A percentile compares a stretch with the other conserved stretches of the same genome.
These are phyloP conservation scores for Bombus terrestris DNA, from an alignment of 1,140 invertebrate species.

Conservation along the genomic window DNA sequence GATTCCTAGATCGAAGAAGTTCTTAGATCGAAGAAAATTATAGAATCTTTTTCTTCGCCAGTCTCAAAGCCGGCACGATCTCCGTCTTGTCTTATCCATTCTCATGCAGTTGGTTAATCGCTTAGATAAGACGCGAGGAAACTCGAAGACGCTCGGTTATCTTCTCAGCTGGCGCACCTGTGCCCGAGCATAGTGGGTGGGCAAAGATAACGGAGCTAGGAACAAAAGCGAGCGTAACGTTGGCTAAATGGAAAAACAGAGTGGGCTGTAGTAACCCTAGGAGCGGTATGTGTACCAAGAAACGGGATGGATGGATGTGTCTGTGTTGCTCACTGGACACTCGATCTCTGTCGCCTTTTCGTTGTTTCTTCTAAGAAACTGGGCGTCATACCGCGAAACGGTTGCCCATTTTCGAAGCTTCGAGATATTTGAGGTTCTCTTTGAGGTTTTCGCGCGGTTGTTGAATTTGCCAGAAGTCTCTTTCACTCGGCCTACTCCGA, in stretches of 20 bases:
- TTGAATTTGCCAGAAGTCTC: neutral
- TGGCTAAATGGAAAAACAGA: slow-evolving; percentile 50
- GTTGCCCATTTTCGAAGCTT: neutral
- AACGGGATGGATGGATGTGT: neutral
- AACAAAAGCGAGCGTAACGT: slow-evolving; percentile 49
- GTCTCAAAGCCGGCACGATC: neutral
- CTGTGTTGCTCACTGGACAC: slow-evolving; percentile 34
- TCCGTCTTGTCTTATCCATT: neutral
- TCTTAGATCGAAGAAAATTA: no score
- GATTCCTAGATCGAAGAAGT: no score
- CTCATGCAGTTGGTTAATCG: neutral
- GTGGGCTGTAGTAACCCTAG: slow-evolving; percentile 35
- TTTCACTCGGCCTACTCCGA: neutral
- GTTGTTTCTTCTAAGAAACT: slow-evolving; percentile 34
- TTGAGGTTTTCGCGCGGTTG: neutral
- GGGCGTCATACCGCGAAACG: neutral
- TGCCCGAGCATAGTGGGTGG: slow-evolving; percentile 26
- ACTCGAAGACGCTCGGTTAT: slow-evolving; percentile 35
- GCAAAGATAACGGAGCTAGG: slow-evolving; percentile 33
- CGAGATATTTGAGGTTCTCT: neutral
- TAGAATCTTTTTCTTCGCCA: no score
- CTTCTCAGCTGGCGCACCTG: slow-evolving; percentile 13
- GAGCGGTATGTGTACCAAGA: slow-evolving; percentile 22
- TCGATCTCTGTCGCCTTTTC: slow-evolving; percentile 11
- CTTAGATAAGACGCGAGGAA: slow-evolving; percentile 33